These are phyloP conservation scores for Dipodomys spectabilis DNA, from an alignment of 2,113 vertebrate species.

Conservation along the genomic window DNA sequence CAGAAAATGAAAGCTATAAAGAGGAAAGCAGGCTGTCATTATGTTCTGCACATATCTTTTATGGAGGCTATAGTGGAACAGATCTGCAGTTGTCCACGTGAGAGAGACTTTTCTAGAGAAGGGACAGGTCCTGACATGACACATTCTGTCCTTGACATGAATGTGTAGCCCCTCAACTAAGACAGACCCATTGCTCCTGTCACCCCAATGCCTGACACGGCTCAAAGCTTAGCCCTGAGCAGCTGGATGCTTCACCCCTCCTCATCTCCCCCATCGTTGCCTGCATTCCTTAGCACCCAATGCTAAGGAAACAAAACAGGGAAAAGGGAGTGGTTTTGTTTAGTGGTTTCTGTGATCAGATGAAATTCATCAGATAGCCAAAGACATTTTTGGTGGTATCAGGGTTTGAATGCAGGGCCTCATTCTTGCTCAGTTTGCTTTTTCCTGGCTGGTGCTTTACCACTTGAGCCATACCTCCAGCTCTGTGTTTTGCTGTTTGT, in stretches of 20 bases:
- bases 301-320: too few relatives aligned
- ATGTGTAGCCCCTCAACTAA: constrained; percentile 70
- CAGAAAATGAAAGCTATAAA: too few relatives aligned
- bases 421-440: too few relatives aligned
- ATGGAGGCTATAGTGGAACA: constrained; percentile 53
- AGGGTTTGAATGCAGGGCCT: too few relatives aligned
- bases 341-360: too few relatives aligned
- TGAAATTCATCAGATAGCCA: too few relatives aligned
- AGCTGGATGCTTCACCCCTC: neutral
- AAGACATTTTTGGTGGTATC: too few relatives aligned
- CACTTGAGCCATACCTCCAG: too few relatives aligned
- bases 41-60: constrained; percentile 30
- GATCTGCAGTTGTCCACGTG: constrained; percentile 70
- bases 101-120: constrained; percentile 67
- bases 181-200: neutral
- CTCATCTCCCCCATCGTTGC: neutral
- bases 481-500: too few relatives aligned
- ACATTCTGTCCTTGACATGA: constrained; percentile 85
- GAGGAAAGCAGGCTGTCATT: neutral
- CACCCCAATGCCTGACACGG: neutral
- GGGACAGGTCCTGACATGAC: constrained; percentile 70
- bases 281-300: neutral
- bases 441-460: too few relatives aligned
- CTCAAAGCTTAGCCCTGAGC: neutral
- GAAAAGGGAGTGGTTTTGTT: too few relatives aligned